phyloP scores from a whole-genome alignment of 2,797 vertebrate genomes.

The Tapera naevia region DNA sequence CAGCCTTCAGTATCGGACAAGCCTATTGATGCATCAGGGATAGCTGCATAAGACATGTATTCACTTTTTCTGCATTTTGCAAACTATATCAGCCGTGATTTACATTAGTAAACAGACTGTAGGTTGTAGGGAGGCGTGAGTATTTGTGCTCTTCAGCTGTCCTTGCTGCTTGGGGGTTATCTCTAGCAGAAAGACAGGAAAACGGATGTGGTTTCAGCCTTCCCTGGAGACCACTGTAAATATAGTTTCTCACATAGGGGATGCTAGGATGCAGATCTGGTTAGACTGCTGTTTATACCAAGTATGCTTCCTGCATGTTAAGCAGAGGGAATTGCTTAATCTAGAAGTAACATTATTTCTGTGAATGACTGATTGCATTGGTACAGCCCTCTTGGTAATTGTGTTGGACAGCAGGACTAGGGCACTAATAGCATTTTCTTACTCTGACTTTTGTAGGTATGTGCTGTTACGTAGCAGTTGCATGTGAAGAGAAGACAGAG shows the following conservation, averaged over 20 bases:
- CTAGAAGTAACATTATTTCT: background rate
- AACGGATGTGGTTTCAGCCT: constrained; percentile 15
- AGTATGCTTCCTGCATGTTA: background rate
- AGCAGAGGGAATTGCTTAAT: background rate
- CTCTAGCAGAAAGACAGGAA: constrained; percentile 25
- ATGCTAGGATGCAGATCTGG: background rate
- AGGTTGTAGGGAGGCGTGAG: background rate
- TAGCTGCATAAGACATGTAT: background rate
- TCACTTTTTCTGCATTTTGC: background rate
- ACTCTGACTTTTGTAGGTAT: constrained; percentile 42
- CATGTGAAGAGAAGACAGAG: background rate
- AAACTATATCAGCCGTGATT: background rate
- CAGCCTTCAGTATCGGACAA: background rate
- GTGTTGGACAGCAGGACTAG: background rate
- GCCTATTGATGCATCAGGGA: background rate
- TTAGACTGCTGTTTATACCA: background rate
- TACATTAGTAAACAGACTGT: background rate
- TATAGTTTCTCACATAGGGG: background rate
- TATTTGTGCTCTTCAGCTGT: background rate
- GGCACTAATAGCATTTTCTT: background rate
- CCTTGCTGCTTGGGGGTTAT: background rate
- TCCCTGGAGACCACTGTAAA: background rate
- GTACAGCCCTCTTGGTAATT: background rate
- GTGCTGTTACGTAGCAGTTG: background rate
- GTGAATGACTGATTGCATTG: background rate